Conservation (phyloP, 2,113 vertebrate genomes). For the Chionomys nivalis region DNA sequence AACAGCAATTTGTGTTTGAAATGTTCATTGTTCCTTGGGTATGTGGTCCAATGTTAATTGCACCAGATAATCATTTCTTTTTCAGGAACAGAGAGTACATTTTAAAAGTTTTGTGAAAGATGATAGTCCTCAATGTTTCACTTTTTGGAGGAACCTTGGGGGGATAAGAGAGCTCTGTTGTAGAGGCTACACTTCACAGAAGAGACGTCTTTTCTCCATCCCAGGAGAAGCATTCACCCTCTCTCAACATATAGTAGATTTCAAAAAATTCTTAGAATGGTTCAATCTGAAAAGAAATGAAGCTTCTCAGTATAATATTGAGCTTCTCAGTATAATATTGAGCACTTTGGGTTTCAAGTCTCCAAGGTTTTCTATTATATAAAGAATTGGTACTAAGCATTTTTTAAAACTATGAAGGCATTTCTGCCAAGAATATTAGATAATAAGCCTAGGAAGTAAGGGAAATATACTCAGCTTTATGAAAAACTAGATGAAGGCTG, state of each 20-base stretch:
- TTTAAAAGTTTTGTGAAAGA: conserved; percentile 67
- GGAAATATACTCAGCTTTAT: not conserved
- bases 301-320: conserved; percentile 15
- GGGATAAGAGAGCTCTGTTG: not conserved
- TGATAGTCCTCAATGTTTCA: conserved; percentile 56
- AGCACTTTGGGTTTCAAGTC: conserved; percentile 30
- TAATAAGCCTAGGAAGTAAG: conserved; percentile 32
- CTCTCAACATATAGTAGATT: not conserved
- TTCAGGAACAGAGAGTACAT: conserved; percentile 57
- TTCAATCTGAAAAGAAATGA: conserved; percentile 37
- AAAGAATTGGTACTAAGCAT: conserved; percentile 4
- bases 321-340: conserved; percentile 19
- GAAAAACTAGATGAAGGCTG: conserved; percentile 1
- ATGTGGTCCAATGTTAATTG: conserved; percentile 60
- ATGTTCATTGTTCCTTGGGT: conserved; percentile 63
- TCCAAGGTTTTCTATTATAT: conserved; percentile 55
- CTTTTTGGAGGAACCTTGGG: conserved; percentile 59
- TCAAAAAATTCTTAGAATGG: conserved; percentile 43
- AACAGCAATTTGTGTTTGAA: conserved; percentile 75
- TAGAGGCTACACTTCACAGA: not conserved
- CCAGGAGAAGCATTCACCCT: not conserved
- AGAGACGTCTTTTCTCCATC: not conserved
- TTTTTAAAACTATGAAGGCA: conserved; percentile 42
- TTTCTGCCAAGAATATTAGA: conserved; percentile 32
- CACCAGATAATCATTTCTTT: conserved; percentile 59